A percentile compares a stretch with the other conserved stretches of the same genome.
Evolutionary conservation across 2,797 vertebrate genomes (phyloP).

Genomic region (Trichosurus vulpecula): DNA sequence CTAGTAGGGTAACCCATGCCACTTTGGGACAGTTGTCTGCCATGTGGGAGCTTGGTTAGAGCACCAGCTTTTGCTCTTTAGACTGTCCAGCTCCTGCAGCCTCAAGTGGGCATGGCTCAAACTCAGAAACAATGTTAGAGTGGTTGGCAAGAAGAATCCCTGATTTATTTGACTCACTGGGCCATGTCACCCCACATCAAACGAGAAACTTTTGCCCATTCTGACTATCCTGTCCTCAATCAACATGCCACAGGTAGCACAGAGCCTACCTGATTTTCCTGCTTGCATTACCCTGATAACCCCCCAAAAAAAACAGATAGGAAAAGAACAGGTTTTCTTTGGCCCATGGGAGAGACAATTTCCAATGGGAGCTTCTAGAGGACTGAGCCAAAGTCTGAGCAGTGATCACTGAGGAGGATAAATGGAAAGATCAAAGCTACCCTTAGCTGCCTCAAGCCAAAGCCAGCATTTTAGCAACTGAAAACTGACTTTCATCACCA

Average conservation of each 20-base stretch:
- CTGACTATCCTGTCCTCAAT: conserved; percentile 51
- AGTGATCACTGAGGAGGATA: conserved; percentile 39
- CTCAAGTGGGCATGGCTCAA: not conserved
- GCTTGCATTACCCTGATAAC: not conserved
- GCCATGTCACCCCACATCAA: not conserved
- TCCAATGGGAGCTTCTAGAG: conserved; percentile 67
- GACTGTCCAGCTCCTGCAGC: not conserved
- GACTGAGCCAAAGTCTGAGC: conserved; percentile 70
- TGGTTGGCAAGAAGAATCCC: not conserved
- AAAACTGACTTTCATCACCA: conserved; percentile 68
- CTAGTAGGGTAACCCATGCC: not conserved
- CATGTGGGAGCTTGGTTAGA: not conserved
- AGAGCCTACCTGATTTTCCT: not conserved
- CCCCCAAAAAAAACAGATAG: conserved; percentile 1
- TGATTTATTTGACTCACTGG: conserved; percentile 34
- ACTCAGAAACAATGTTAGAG: not conserved
- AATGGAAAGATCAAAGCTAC: conserved; percentile 73
- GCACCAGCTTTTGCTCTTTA: not conserved
- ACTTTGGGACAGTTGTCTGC: not conserved
- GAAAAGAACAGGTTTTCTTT: conserved; percentile 54
- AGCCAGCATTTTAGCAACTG: conserved; percentile 67
- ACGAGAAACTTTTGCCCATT: conserved; percentile 37
- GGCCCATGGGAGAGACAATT: conserved; percentile 73
- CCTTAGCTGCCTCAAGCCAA: conserved; percentile 73
- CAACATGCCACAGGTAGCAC: conserved; percentile 31